A percentile compares a stretch with the other conserved stretches of the same genome.
Conservation (phyloP, 2,888 invertebrate species). For the Stenurella melanura region DNA sequence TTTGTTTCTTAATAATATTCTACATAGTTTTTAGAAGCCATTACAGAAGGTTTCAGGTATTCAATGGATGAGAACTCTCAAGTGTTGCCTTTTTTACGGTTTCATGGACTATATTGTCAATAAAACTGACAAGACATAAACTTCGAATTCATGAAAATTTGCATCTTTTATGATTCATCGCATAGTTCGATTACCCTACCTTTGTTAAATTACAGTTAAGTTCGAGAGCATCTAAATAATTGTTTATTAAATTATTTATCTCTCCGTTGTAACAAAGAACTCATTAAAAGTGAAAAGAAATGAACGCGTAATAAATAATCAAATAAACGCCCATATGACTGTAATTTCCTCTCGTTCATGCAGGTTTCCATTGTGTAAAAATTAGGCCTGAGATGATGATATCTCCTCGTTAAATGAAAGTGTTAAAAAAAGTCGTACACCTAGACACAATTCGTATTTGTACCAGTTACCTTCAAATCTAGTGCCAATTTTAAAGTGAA, state of each 20-base stretch:
- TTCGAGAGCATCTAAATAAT: no score
- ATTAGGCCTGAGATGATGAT: conserved; percentile 14
- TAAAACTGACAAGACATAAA: no score
- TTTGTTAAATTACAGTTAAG: no score
- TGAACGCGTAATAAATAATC: conserved; percentile 2
- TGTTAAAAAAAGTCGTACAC: conserved; percentile 27
- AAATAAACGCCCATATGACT: conserved; percentile 11
- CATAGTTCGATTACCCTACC: no score
- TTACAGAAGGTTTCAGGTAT: no score
- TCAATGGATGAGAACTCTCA: no score
- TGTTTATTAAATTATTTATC: neutral
- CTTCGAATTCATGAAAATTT: no score
- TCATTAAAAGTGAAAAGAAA: conserved; percentile 9
- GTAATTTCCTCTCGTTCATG: conserved; percentile 19
- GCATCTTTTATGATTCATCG: no score
- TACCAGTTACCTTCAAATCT: conserved; percentile 39
- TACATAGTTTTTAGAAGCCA: no score
- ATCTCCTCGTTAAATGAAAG: conserved; percentile 22
- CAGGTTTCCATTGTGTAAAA: conserved; percentile 11
- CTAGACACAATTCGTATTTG: conserved; percentile 39
- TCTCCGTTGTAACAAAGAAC: neutral
- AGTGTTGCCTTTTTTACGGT: no score
- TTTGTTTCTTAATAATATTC: no score
- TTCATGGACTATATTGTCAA: no score
- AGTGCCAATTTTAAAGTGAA: conserved; percentile 38